phyloP scores from a whole-genome alignment of 2,113 vertebrate species.

The Steatornis caripensis region DNA sequence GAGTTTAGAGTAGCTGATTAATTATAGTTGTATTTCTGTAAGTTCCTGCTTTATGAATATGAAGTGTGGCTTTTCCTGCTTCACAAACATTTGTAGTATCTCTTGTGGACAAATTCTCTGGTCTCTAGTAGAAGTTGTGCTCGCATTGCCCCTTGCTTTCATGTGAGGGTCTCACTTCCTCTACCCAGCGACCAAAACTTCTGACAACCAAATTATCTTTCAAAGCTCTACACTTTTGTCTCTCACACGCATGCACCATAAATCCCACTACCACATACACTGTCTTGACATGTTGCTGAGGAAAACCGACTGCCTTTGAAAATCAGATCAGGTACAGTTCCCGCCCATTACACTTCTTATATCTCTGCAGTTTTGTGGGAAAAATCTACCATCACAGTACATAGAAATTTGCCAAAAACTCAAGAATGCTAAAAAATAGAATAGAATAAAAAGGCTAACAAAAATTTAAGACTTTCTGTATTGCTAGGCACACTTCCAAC shows the following conservation, averaged over 20 bases:
- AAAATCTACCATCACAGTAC: not conserved
- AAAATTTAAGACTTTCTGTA: constrained; percentile 25
- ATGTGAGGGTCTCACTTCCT: not conserved
- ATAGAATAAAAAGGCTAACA: not conserved
- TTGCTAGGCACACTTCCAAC: constrained; percentile 49
- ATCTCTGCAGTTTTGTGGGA: not conserved
- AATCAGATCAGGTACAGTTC: not conserved
- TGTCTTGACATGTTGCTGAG: not conserved
- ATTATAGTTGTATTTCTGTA: not conserved
- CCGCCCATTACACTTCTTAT: not conserved
- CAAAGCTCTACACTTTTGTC: not conserved
- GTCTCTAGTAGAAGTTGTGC: not conserved
- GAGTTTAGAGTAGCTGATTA: not conserved
- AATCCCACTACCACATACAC: not conserved
- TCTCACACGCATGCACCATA: no score
- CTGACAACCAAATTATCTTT: not conserved
- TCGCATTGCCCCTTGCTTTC: not conserved
- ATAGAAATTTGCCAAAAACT: not conserved
- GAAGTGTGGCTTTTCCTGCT: not conserved
- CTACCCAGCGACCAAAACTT: not conserved
- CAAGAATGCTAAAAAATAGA: not conserved
- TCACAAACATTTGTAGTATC: not conserved
- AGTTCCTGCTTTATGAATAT: not conserved
- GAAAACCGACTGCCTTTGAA: not conserved
- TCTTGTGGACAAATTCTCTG: not conserved